Evolutionary conservation across 2,797 vertebrate species (phyloP).

Genomic region (Sebastes cheni): DNA sequence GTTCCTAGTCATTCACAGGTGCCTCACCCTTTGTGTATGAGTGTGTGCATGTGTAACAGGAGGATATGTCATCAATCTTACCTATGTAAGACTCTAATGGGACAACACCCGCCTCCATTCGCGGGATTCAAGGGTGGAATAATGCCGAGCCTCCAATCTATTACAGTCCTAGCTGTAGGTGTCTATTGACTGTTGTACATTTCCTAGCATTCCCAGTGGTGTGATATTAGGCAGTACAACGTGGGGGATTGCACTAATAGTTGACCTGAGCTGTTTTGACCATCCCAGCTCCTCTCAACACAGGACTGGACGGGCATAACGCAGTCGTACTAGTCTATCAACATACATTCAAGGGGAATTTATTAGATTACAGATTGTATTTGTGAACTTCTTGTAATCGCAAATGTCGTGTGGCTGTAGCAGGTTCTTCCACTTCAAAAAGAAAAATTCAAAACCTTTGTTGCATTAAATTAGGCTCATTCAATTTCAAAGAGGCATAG

Average conservation of each 20-base stretch:
- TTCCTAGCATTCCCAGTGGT: slow-evolving; percentile 63
- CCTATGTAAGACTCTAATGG: slow-evolving; percentile 38
- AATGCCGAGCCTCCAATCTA: slow-evolving; percentile 66
- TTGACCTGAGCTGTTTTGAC: slow-evolving; percentile 23
- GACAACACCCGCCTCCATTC: slow-evolving; percentile 39
- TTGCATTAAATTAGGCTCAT: slow-evolving; percentile 49
- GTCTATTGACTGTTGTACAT: slow-evolving; percentile 74
- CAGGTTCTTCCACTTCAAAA: slow-evolving; percentile 60
- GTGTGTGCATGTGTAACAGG: slow-evolving; percentile 49
- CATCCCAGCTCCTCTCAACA: slow-evolving; percentile 19
- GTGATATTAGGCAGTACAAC: slow-evolving; percentile 53
- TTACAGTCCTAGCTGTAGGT: slow-evolving; percentile 66
- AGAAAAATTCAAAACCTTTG: slow-evolving; percentile 3
- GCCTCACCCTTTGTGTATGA: slow-evolving; percentile 72
- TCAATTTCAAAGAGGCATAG: slow-evolving; percentile 33
- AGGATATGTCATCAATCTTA: slow-evolving; percentile 57
- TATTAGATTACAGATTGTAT: slow-evolving; percentile 62
- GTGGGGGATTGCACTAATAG: slow-evolving; percentile 30
- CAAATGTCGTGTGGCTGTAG: slow-evolving; percentile 68
- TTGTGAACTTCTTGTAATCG: slow-evolving; percentile 68
- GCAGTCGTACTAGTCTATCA: slow-evolving; percentile 43
- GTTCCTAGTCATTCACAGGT: slow-evolving; percentile 80
- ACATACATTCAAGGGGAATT: slow-evolving; percentile 44
- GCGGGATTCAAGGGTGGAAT: slow-evolving; percentile 53
- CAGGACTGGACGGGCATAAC: slow-evolving; percentile 11